Evolutionary conservation across 2,797 vertebrate genomes (phyloP).

Genomic region (Chaunax sp.): DNA sequence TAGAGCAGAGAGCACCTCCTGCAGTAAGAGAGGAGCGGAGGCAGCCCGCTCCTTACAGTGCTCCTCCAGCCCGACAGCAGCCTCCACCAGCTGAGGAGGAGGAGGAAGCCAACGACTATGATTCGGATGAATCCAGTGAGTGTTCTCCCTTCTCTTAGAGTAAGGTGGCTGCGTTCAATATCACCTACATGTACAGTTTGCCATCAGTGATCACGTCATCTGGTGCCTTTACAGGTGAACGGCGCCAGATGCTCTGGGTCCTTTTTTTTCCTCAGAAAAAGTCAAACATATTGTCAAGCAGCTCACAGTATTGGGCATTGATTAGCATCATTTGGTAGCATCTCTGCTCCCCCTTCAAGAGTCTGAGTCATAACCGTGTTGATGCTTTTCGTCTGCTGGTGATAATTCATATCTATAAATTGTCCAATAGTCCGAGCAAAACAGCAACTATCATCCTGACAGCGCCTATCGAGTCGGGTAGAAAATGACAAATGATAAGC

Average conservation of each 20-base stretch:
- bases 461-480: constrained; percentile 10
- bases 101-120: constrained; percentile 94
- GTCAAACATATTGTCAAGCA: constrained; percentile 25
- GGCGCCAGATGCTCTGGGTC: constrained; percentile 2
- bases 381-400: constrained; percentile 34
- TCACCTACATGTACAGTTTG: constrained; percentile 22
- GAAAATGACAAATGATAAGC: constrained; percentile 51
- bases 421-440: constrained; percentile 24
- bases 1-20: constrained; percentile 76
- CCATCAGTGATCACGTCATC: constrained; percentile 13
- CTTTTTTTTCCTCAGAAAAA: constrained; percentile 2
- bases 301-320: constrained; percentile 1
- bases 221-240: constrained; percentile 33
- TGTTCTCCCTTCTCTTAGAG: constrained; percentile 36
- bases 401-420: constrained; percentile 50
- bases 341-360: constrained; percentile 24
- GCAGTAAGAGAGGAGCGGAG: constrained; percentile 85
- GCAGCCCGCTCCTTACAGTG: constrained; percentile 74
- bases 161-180: constrained; percentile 37
- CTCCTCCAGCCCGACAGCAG: constrained; percentile 71
- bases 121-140: constrained; percentile 96
- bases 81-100: constrained; percentile 85
- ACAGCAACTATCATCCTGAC: constrained; percentile 30
- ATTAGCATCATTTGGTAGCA: constrained; percentile 38
- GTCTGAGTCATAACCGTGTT: constrained; percentile 30